A percentile compares a stretch with the other conserved stretches of the same genome.
Conservation (phyloP, 2,797 vertebrate species). For the Pagetopsis macropterus region DNA sequence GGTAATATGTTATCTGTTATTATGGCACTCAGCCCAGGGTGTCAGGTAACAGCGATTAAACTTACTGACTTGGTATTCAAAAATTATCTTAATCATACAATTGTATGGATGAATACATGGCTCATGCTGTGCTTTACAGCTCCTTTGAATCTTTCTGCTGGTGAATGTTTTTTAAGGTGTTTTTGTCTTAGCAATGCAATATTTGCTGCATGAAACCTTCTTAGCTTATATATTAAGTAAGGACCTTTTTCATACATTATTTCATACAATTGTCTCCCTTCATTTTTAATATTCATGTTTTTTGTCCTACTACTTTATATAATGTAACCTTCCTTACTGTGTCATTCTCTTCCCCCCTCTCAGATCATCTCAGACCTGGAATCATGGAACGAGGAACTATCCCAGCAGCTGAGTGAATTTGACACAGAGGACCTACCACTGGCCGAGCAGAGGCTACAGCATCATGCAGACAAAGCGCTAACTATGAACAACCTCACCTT, state of each 20-base stretch:
- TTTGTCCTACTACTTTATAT: not conserved
- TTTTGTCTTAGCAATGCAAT: not conserved
- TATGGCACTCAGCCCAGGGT: constrained; percentile 23
- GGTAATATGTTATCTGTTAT: constrained; percentile 50
- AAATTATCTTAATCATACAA: constrained; percentile 18
- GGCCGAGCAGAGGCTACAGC: constrained; percentile 96
- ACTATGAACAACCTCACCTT: constrained; percentile 99
- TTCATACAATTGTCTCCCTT: not conserved
- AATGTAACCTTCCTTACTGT: not conserved
- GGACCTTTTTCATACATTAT: not conserved
- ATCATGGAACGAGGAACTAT: constrained; percentile 98
- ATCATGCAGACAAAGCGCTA: constrained; percentile 97
- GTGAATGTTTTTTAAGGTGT: not conserved
- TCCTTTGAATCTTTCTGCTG: not conserved
- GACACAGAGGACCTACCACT: constrained; percentile 97
- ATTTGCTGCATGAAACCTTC: not conserved
- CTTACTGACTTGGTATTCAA: constrained; percentile 31
- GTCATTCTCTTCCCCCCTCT: not conserved
- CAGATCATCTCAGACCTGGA: constrained; percentile 99
- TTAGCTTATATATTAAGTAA: not conserved
- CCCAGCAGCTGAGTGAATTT: constrained; percentile 97
- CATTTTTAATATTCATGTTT: not conserved
- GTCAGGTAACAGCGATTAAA: constrained; percentile 37
- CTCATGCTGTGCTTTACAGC: not conserved
- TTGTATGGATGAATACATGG: not conserved